A percentile compares a stretch with the other conserved stretches of the same genome.
phyloP scores from a whole-genome alignment of 1,140 invertebrate species.

The Lethrus apterus region DNA sequence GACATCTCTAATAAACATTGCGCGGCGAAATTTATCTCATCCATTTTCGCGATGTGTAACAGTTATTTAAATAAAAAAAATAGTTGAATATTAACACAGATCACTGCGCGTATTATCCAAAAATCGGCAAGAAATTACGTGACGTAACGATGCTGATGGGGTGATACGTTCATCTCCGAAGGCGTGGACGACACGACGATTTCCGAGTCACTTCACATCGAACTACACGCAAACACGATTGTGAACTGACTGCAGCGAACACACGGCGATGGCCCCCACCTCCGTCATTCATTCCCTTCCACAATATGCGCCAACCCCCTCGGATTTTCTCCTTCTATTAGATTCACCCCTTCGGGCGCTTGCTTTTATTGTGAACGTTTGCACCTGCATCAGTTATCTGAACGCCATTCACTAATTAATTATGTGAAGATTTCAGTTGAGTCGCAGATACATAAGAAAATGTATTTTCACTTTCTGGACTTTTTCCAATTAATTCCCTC shows the following conservation, averaged over 20 bases:
- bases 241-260: constrained; percentile 6
- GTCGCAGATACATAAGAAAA: no score
- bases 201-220: background rate
- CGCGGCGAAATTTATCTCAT: constrained; percentile 51
- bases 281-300: constrained; percentile 11
- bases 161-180: constrained; percentile 7
- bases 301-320: constrained; percentile 10
- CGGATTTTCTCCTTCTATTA: no score
- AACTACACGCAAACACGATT: background rate
- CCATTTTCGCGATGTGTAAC: constrained; percentile 23
- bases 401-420: no score
- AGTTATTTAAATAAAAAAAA: background rate
- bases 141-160: background rate
- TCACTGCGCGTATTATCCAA: background rate
- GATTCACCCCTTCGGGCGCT: no score
- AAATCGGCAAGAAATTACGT: background rate
- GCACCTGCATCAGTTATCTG: no score
- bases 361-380: no score
- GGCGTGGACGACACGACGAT: constrained; percentile 12
- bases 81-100: background rate
- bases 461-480: no score
- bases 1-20: constrained; percentile 56
- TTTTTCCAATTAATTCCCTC: no score
- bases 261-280: background rate
- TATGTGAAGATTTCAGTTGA: no score